Percentiles rank a stretch among this genome's conserved stretches.
Conservation (phyloP, 2,113 vertebrate species). For the Todiramphus saurophagus region DNA sequence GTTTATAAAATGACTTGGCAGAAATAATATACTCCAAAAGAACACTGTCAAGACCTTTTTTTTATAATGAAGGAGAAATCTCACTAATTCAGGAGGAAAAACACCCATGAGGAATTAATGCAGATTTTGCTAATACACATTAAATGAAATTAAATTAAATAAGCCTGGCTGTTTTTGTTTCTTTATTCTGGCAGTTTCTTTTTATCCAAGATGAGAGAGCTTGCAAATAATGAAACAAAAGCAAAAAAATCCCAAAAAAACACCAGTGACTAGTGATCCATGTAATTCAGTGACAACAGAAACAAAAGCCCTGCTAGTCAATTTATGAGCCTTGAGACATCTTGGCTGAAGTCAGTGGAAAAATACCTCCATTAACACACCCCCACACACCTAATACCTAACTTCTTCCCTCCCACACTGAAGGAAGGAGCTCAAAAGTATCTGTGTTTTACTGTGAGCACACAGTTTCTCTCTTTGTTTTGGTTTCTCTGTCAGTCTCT, state of each 20-base stretch:
- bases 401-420: background rate
- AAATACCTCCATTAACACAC: conserved; percentile 7
- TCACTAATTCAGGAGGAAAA: background rate
- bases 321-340: conserved; percentile 29
- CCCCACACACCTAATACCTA: background rate
- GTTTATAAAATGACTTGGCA: background rate
- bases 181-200: background rate
- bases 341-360: background rate
- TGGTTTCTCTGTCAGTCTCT: background rate
- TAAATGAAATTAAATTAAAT: background rate
- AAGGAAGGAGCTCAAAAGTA: background rate
- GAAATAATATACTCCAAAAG: background rate
- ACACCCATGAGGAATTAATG: background rate
- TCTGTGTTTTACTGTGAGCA: background rate
- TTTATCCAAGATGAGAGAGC: background rate
- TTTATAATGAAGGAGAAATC: background rate
- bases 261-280: background rate
- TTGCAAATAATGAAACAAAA: background rate
- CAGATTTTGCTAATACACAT: background rate
- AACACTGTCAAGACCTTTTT: background rate
- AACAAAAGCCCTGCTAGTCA: background rate
- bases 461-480: background rate
- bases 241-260: background rate
- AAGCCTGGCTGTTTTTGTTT: background rate
- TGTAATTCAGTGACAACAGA: conserved; percentile 4